These are phyloP conservation scores for Ceyx cyanopectus DNA, from an alignment of 2,113 vertebrate genomes.

Conservation along the genomic window DNA sequence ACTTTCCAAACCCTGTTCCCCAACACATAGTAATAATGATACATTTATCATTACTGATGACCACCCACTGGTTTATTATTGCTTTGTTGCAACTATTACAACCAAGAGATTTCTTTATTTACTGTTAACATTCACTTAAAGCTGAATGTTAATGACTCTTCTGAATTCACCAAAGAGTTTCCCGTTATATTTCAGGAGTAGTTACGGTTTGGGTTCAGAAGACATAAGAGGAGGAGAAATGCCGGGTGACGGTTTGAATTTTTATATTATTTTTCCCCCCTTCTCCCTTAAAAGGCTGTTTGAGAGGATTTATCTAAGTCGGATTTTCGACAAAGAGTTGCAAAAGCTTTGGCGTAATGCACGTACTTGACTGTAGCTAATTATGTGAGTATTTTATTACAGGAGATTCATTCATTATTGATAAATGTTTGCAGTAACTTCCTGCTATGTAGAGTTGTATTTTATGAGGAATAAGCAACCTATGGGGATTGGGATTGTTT, in stretches of 20 bases:
- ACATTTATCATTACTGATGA: slow-evolving; percentile 86
- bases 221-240: slow-evolving; percentile 37
- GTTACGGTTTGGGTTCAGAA: slow-evolving; percentile 67
- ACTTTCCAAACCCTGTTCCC: slow-evolving; percentile 77
- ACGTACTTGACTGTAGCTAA: slow-evolving; percentile 75
- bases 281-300: slow-evolving; percentile 32
- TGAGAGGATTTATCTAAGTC: slow-evolving; percentile 67
- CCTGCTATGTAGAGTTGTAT: slow-evolving; percentile 73
- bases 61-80: slow-evolving; percentile 88
- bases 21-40: slow-evolving; percentile 80
- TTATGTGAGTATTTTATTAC: slow-evolving; percentile 81
- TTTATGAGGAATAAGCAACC: slow-evolving; percentile 78
- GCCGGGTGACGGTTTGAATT: neutral
- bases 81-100: slow-evolving; percentile 84
- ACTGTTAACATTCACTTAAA: slow-evolving; percentile 89
- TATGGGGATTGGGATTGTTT: slow-evolving; percentile 47
- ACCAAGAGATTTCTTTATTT: slow-evolving; percentile 89
- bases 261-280: neutral
- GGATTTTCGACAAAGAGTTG: slow-evolving; percentile 69
- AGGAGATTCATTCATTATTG: slow-evolving; percentile 84
- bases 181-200: slow-evolving; percentile 77
- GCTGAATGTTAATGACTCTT: slow-evolving; percentile 85
- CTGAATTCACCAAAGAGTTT: slow-evolving; percentile 83
- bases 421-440: slow-evolving; percentile 80
- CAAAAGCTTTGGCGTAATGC: slow-evolving; percentile 71